Evolutionary conservation across 2,888 invertebrate genomes (phyloP).

Genomic region (Synanthedon andrenaeformis): DNA sequence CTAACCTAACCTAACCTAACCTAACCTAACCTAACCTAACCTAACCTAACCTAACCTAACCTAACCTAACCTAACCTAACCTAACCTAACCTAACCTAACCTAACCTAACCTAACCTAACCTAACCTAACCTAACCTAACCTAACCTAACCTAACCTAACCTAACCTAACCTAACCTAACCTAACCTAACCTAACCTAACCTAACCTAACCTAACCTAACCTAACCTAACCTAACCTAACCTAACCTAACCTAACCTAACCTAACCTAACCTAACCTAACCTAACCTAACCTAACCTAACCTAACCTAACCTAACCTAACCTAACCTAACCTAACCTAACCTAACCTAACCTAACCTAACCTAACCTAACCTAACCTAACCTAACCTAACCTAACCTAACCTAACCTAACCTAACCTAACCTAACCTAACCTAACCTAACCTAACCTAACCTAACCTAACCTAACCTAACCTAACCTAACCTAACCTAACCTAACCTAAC

Average conservation of each 20-base stretch:
- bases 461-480: background rate
- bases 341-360: constrained; percentile 1
- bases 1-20: background rate
- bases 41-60: constrained; percentile 1
- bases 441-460: constrained; percentile 1
- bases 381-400: background rate
- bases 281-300: background rate
- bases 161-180: constrained; percentile 9
- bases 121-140: constrained; percentile 7
- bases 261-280: constrained; percentile 2
- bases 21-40: constrained; percentile 1
- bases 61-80: constrained; percentile 1
- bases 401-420: constrained; percentile 1
- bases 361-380: background rate
- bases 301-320: background rate
- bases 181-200: constrained; percentile 1
- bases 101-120: constrained; percentile 5
- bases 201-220: constrained; percentile 3
- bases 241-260: constrained; percentile 4
- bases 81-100: constrained; percentile 1
- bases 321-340: constrained; percentile 1
- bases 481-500: background rate
- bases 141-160: constrained; percentile 7
- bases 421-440: constrained; percentile 1
- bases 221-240: constrained; percentile 4